Evolutionary conservation across 2,888 invertebrate species (phyloP).

Genomic region (Eulithis prunata): DNA sequence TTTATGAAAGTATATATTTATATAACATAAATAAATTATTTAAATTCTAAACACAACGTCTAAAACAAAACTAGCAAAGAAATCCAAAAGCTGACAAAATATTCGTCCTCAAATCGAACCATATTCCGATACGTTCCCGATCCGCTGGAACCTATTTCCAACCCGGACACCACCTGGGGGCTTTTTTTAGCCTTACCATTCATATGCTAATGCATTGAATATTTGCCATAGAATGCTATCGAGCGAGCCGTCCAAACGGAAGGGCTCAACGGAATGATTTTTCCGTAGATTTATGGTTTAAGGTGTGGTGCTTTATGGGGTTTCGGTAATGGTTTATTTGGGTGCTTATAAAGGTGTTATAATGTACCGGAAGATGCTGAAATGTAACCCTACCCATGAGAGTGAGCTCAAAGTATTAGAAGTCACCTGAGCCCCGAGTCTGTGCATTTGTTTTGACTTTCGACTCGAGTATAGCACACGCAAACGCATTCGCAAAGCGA

Average conservation of each 20-base stretch:
- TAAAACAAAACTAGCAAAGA: no score
- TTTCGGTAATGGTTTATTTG: slow-evolving; percentile 17
- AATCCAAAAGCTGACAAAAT: no score
- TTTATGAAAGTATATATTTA: no score
- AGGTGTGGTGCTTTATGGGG: slow-evolving; percentile 29
- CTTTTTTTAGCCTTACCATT: slow-evolving; percentile 74
- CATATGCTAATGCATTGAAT: slow-evolving; percentile 77
- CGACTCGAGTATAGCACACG: no score
- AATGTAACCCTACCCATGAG: background rate
- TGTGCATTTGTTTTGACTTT: no score
- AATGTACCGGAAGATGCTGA: slow-evolving; percentile 4
- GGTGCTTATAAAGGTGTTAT: slow-evolving; percentile 2
- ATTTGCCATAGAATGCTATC: slow-evolving; percentile 47
- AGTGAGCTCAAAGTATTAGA: background rate
- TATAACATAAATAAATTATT: no score
- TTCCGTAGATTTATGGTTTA: slow-evolving; percentile 34
- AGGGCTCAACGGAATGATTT: slow-evolving; percentile 33
- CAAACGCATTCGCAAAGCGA: no score
- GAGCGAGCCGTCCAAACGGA: slow-evolving; percentile 32
- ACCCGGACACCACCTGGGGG: slow-evolving; percentile 70
- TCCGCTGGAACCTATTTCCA: slow-evolving; percentile 60
- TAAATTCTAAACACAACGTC: no score
- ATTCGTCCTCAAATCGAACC: slow-evolving; percentile 1
- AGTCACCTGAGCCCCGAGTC: no score
- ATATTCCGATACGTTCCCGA: background rate